Percentiles rank a stretch among this genome's conserved stretches.
phyloP scores from a whole-genome alignment of 2,888 invertebrate genomes.

The Cerastis rubricosa region DNA sequence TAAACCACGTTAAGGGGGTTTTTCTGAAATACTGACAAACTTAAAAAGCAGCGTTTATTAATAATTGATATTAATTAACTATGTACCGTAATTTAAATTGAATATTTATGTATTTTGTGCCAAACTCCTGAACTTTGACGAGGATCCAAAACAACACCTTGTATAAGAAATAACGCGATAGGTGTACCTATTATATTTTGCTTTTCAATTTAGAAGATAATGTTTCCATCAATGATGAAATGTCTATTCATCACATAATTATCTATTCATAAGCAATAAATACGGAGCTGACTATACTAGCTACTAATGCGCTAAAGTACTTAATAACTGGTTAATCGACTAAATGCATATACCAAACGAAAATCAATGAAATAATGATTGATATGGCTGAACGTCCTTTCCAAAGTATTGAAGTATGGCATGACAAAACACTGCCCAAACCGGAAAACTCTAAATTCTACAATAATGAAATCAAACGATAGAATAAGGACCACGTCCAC shows the following conservation, averaged over 20 bases:
- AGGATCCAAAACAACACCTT: too few species aligned
- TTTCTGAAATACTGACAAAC: too few species aligned
- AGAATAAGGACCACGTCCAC: slow-evolving; percentile 33
- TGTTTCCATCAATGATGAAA: too few species aligned
- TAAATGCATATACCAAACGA: not conserved
- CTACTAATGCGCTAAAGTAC: not conserved
- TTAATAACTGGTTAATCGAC: not conserved
- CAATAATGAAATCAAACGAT: slow-evolving; percentile 19
- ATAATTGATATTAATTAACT: too few species aligned
- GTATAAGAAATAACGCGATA: not conserved
- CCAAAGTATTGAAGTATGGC: slow-evolving; percentile 19
- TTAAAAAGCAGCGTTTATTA: too few species aligned
- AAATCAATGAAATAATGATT: slow-evolving; percentile 41
- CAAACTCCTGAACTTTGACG: too few species aligned
- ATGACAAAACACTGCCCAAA: slow-evolving; percentile 25
- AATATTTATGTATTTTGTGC: too few species aligned
- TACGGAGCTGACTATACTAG: not conserved
- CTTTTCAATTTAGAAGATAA: not conserved
- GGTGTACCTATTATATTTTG: not conserved
- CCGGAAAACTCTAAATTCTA: slow-evolving; percentile 31
- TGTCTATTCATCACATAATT: not conserved
- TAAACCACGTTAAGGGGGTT: too few species aligned
- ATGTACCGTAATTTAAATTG: too few species aligned
- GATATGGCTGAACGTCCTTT: slow-evolving; percentile 34
- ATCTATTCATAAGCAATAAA: not conserved